Evolutionary conservation across 2,113 vertebrate species (phyloP).

Genomic region (Vidua chalybeata): DNA sequence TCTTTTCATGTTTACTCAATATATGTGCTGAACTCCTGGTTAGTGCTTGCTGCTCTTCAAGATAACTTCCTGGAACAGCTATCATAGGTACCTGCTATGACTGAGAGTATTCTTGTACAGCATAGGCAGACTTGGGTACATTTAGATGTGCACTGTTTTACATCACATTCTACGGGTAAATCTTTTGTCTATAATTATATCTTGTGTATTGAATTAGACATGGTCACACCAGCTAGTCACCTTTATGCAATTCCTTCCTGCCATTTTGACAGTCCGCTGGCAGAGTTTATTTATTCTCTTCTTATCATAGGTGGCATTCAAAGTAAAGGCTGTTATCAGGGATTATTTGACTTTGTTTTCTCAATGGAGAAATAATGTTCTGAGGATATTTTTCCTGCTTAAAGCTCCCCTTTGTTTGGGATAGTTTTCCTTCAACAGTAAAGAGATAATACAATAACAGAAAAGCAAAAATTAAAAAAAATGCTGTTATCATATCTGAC

Average conservation of each 20-base stretch:
- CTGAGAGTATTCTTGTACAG: background rate
- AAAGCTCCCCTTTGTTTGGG: background rate
- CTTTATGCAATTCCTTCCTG: background rate
- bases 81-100: background rate
- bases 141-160: background rate
- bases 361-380: background rate
- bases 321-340: background rate
- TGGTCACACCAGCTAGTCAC: background rate
- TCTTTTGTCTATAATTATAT: background rate
- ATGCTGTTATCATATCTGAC: background rate
- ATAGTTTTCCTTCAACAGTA: background rate
- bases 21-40: background rate
- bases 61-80: background rate
- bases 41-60: background rate
- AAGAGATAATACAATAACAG: background rate
- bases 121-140: fast-evolving
- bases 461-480: background rate
- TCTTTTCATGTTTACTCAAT: background rate
- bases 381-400: background rate
- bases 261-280: background rate
- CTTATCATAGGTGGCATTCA: background rate
- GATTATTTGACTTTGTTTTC: background rate
- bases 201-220: background rate
- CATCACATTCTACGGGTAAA: background rate
- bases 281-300: background rate